These are phyloP conservation scores for Solenopsis fugax DNA, from an alignment of 1,140 invertebrate species.

Conservation along the genomic window DNA sequence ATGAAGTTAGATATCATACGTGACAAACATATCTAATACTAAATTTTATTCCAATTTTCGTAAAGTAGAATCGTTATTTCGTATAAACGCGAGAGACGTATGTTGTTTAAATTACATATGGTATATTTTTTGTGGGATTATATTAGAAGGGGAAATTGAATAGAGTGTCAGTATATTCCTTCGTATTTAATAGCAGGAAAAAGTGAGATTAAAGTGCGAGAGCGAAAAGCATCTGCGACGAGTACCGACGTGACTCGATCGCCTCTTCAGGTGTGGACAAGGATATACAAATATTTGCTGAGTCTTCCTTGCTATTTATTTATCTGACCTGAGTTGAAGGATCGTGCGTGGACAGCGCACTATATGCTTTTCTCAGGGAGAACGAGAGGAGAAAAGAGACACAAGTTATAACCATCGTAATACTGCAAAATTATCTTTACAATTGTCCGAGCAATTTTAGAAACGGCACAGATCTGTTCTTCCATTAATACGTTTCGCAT, in stretches of 20 bases:
- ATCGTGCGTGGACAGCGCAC: slow-evolving; percentile 16
- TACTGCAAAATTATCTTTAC: slow-evolving; percentile 60
- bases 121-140: not conserved
- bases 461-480: slow-evolving; percentile 30
- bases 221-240: slow-evolving; percentile 17
- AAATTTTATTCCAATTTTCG: not conserved
- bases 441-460: slow-evolving; percentile 40
- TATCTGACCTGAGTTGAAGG: slow-evolving; percentile 61
- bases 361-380: slow-evolving; percentile 21
- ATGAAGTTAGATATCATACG: not conserved
- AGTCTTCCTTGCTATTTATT: slow-evolving; percentile 74
- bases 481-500: slow-evolving; percentile 10
- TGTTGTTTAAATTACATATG: not conserved
- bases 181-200: not conserved
- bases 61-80: slow-evolving; percentile 4
- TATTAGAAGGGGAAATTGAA: not conserved
- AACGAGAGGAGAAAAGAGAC: slow-evolving; percentile 16
- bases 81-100: not conserved
- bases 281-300: slow-evolving; percentile 70
- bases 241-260: slow-evolving; percentile 35
- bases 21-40: not conserved
- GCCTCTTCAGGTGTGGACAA: slow-evolving; percentile 68
- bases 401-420: slow-evolving; percentile 17
- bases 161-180: not conserved
- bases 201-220: slow-evolving; percentile 55